A percentile compares a stretch with the other conserved stretches of the same genome.
phyloP scores from a whole-genome alignment of 2,888 invertebrate species.

The Epirrhoe tristata region DNA sequence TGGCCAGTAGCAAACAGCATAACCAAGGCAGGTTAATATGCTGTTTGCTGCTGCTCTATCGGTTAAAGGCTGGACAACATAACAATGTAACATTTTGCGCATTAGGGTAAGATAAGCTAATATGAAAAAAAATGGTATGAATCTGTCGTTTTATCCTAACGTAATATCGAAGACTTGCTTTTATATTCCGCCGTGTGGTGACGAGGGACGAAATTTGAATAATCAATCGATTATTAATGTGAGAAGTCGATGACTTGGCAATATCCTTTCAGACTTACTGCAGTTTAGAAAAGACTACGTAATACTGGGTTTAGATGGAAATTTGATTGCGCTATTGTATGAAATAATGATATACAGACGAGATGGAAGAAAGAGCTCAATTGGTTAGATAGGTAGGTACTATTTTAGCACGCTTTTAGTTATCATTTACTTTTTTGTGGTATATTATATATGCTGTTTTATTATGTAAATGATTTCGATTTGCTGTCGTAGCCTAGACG shows the following conservation, averaged over 20 bases:
- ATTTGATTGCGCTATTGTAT: slow-evolving; percentile 76
- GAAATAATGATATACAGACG: slow-evolving; percentile 48
- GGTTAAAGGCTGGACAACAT: no score
- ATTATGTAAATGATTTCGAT: no score
- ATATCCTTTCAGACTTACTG: slow-evolving; percentile 67
- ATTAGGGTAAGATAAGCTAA: no score
- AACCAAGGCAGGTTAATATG: no score
- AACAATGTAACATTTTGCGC: no score
- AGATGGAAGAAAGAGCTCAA: not conserved
- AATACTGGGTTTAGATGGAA: slow-evolving; percentile 53
- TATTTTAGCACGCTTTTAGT: not conserved
- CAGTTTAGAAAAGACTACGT: slow-evolving; percentile 47
- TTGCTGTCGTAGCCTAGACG: no score
- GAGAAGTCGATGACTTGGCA: slow-evolving; percentile 63
- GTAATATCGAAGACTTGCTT: slow-evolving; percentile 49
- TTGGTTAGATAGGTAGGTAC: not conserved
- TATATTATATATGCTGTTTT: no score
- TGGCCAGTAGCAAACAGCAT: no score
- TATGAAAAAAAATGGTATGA: slow-evolving; percentile 50
- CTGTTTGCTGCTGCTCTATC: no score
- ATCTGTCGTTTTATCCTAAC: slow-evolving; percentile 54
- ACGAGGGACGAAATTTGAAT: slow-evolving; percentile 67
- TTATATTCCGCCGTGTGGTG: slow-evolving; percentile 48
- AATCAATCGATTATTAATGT: slow-evolving; percentile 79
- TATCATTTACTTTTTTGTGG: no score